These are phyloP conservation scores for Lampris incognitus DNA, from an alignment of 2,113 vertebrate genomes.

Conservation along the genomic window DNA sequence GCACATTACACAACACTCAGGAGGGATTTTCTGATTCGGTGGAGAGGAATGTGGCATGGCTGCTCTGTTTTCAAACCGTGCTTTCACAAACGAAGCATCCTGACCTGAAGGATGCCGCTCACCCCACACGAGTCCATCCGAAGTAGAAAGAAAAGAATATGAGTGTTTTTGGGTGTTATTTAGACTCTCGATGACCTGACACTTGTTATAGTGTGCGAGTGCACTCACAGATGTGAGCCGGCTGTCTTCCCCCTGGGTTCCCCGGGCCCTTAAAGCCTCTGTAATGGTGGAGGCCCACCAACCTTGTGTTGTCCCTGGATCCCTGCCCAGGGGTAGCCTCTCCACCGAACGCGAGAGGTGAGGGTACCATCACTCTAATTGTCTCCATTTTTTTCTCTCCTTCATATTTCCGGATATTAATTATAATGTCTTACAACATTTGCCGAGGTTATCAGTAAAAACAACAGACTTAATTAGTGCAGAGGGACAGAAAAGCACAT, in stretches of 20 bases:
- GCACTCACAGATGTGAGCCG: background rate
- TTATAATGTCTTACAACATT: constrained; percentile 57
- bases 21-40: too few species aligned
- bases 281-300: constrained; percentile 16
- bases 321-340: constrained; percentile 11
- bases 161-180: background rate
- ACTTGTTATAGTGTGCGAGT: background rate
- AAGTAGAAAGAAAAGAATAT: constrained; percentile 1
- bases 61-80: background rate
- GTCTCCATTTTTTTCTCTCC: constrained; percentile 29
- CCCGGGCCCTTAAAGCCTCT: constrained; percentile 1
- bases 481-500: constrained; percentile 33
- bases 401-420: constrained; percentile 56
- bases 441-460: constrained; percentile 48
- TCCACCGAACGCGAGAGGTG: constrained; percentile 28
- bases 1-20: too few species aligned
- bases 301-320: constrained; percentile 29
- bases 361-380: constrained; percentile 41
- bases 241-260: background rate
- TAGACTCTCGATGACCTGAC: background rate
- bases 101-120: too few species aligned
- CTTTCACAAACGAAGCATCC: background rate
- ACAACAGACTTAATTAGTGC: constrained; percentile 53
- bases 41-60: background rate
- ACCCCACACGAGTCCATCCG: too few species aligned